These are phyloP conservation scores for Marasmarcha lunaedactyla DNA, from an alignment of 2,888 invertebrate genomes.

Conservation along the genomic window DNA sequence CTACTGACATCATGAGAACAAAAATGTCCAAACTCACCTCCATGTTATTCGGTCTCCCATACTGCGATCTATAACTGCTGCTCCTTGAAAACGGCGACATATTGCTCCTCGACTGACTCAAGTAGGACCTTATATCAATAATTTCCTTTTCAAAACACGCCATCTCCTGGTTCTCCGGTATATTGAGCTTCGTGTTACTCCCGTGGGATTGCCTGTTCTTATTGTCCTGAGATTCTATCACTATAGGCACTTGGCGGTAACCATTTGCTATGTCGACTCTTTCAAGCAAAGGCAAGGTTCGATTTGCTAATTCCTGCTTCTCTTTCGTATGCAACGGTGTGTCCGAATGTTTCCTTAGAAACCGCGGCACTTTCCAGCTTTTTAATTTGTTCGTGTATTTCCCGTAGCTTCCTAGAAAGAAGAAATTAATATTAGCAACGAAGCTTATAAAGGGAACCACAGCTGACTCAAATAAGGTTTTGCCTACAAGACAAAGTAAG, in stretches of 20 bases:
- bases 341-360: conserved; percentile 73
- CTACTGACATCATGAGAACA: too few relatives aligned
- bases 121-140: conserved; percentile 78
- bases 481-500: too few relatives aligned
- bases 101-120: conserved; percentile 80
- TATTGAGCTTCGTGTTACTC: conserved; percentile 52
- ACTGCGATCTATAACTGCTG: conserved; percentile 78
- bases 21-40: conserved; percentile 58
- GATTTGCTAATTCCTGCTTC: conserved; percentile 47
- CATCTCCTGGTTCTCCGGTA: conserved; percentile 54
- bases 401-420: conserved; percentile 64
- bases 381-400: conserved; percentile 70
- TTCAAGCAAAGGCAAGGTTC: conserved; percentile 42
- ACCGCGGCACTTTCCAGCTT: conserved; percentile 78
- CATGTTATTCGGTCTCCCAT: conserved; percentile 70
- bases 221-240: conserved; percentile 68
- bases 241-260: conserved; percentile 76
- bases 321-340: conserved; percentile 55
- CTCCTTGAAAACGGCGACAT: conserved; percentile 78
- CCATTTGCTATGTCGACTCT: conserved; percentile 50
- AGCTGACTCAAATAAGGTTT: too few relatives aligned
- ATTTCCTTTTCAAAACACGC: conserved; percentile 73
- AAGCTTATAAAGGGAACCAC: too few relatives aligned
- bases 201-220: conserved; percentile 29
- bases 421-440: conserved; percentile 8